Evolutionary conservation across 2,888 invertebrate species (phyloP).

Genomic region (Cataglyphis cursor): DNA sequence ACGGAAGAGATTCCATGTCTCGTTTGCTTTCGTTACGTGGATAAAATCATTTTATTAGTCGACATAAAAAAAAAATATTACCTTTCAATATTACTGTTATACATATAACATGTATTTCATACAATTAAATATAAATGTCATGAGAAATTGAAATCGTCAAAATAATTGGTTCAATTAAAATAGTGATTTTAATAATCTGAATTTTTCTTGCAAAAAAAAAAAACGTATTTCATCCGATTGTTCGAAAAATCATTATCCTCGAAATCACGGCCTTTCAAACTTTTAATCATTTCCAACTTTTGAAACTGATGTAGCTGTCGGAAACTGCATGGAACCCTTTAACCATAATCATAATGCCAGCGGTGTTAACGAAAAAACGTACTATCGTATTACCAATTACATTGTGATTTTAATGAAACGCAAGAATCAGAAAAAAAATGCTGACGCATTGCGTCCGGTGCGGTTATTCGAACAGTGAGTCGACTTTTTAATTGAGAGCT

Average conservation of each 20-base stretch:
- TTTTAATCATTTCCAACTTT: slow-evolving; percentile 45
- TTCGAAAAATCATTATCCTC: slow-evolving; percentile 40
- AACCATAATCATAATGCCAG: slow-evolving; percentile 74
- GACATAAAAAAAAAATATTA: slow-evolving; percentile 9
- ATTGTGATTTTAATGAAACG: slow-evolving; percentile 61
- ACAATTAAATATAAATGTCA: not conserved
- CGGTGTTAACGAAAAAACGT: slow-evolving; percentile 70
- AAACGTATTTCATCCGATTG: slow-evolving; percentile 27
- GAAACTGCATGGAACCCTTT: slow-evolving; percentile 63
- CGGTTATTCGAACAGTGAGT: slow-evolving; percentile 65
- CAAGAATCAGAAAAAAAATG: slow-evolving; percentile 59
- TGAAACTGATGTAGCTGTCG: slow-evolving; percentile 39
- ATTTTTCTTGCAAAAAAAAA: not conserved
- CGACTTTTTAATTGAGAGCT: slow-evolving; percentile 71
- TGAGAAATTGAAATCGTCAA: slow-evolving; percentile 7
- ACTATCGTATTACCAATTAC: slow-evolving; percentile 76
- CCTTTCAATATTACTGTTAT: not conserved
- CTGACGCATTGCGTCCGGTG: slow-evolving; percentile 64
- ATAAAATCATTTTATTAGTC: slow-evolving; percentile 1
- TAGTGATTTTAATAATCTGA: not conserved
- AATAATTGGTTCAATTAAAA: slow-evolving; percentile 8
- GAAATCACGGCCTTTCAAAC: slow-evolving; percentile 27
- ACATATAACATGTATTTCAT: not conserved
- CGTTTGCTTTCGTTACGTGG: slow-evolving; percentile 60
- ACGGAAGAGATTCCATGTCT: slow-evolving; percentile 65